Evolutionary conservation across 1,140 invertebrate genomes (phyloP).

Genomic region (Olivierus martensii): DNA sequence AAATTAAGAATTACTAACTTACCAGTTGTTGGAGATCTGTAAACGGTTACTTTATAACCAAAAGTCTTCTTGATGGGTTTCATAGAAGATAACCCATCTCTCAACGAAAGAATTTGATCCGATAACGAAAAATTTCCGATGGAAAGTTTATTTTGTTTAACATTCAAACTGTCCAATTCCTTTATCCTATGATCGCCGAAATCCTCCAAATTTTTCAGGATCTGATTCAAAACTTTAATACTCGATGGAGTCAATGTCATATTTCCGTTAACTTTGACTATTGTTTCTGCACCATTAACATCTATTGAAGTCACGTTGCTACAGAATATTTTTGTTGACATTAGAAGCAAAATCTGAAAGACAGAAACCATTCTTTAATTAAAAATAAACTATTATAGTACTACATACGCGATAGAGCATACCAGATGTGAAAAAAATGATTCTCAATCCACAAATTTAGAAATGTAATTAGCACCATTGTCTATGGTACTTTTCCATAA

Average conservation of each 20-base stretch:
- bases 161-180: not conserved
- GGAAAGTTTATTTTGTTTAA: not conserved
- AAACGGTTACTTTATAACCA: slow-evolving; percentile 19
- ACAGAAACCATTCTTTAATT: not conserved
- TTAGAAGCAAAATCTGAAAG: not conserved
- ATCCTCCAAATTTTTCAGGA: slow-evolving; percentile 7
- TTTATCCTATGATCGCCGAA: slow-evolving; percentile 8
- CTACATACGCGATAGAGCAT: too few species aligned
- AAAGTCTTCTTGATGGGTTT: slow-evolving; percentile 17
- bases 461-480: too few species aligned
- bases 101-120: slow-evolving; percentile 9
- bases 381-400: not conserved
- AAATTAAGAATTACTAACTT: too few species aligned
- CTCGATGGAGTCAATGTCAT: slow-evolving; percentile 1
- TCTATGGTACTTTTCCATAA: too few species aligned
- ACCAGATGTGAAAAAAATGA: too few species aligned
- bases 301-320: not conserved
- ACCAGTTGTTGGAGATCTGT: slow-evolving; percentile 4
- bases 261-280: slow-evolving; percentile 1
- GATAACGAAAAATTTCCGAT: slow-evolving; percentile 7
- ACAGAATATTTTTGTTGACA: not conserved
- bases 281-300: not conserved
- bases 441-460: too few species aligned
- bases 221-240: slow-evolving; percentile 10
- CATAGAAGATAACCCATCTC: slow-evolving; percentile 9